Evolutionary conservation across 2,888 invertebrate species (phyloP).

Genomic region (Sisyra terminalis): DNA sequence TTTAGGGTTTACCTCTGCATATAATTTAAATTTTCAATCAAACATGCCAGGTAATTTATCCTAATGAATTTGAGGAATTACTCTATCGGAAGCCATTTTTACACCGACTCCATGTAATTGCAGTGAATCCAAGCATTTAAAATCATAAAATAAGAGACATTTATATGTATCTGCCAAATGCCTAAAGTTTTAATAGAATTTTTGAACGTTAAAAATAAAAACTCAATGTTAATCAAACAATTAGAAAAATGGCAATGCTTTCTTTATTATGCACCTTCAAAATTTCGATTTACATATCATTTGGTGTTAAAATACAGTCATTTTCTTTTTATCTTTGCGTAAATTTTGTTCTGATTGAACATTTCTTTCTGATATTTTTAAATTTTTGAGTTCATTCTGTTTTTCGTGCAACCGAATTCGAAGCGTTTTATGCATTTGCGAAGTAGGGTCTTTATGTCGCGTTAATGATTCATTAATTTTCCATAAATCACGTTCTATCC

Average conservation of each 20-base stretch:
- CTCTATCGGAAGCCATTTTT: no score
- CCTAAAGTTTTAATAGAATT: no score
- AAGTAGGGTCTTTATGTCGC: slow-evolving; percentile 38
- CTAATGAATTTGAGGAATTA: no score
- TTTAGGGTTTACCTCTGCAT: no score
- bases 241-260: neutral
- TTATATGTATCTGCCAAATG: no score
- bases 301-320: slow-evolving; percentile 49
- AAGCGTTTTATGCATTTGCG: slow-evolving; percentile 42
- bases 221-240: neutral
- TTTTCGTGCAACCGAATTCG: slow-evolving; percentile 40
- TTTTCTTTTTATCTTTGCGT: slow-evolving; percentile 56
- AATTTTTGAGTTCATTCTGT: slow-evolving; percentile 38
- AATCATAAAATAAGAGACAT: no score
- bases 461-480: slow-evolving; percentile 46
- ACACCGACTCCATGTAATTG: no score
- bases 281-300: neutral
- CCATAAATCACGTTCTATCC: slow-evolving; percentile 45
- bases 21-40: no score
- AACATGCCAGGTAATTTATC: no score
- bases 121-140: no score
- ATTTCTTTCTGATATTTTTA: slow-evolving; percentile 41
- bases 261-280: neutral
- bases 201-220: no score
- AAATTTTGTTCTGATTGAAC: slow-evolving; percentile 52